phyloP scores from a whole-genome alignment of 2,113 vertebrate species.

The Lycaon pictus region DNA sequence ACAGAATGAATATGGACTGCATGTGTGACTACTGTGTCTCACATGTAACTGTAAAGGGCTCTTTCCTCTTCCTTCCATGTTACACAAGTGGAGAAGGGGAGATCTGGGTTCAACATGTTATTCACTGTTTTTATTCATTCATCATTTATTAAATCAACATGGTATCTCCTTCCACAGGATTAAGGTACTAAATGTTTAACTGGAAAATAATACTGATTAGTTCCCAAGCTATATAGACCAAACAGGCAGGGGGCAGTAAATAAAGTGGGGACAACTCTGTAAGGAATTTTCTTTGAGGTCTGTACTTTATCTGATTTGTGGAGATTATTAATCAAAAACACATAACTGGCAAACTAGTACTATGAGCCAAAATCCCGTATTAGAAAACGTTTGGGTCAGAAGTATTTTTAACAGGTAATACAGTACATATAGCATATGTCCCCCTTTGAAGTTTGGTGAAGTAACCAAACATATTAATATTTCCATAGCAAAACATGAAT shows the following conservation, averaged over 20 bases:
- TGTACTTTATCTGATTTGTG: neutral
- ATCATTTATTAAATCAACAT: neutral
- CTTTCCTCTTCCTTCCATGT: neutral
- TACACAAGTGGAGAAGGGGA: neutral
- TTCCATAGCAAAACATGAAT: neutral
- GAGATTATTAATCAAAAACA: conserved; percentile 11
- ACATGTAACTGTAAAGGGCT: neutral
- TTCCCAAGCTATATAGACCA: neutral
- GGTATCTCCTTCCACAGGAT: neutral
- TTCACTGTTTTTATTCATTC: neutral
- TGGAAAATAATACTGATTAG: neutral
- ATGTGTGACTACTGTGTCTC: neutral
- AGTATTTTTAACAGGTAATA: neutral
- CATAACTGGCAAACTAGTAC: neutral
- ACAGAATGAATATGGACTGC: neutral
- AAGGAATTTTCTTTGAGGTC: neutral
- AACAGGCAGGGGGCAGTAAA: too few species aligned
- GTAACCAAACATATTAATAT: neutral
- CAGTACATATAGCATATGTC: neutral
- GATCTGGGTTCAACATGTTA: neutral
- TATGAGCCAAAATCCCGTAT: neutral
- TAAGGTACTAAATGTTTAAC: neutral
- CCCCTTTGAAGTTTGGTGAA: neutral
- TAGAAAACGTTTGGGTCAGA: neutral
- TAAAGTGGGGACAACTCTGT: neutral